phyloP scores from a whole-genome alignment of 2,113 vertebrate species.

The Catharus bicknelli region DNA sequence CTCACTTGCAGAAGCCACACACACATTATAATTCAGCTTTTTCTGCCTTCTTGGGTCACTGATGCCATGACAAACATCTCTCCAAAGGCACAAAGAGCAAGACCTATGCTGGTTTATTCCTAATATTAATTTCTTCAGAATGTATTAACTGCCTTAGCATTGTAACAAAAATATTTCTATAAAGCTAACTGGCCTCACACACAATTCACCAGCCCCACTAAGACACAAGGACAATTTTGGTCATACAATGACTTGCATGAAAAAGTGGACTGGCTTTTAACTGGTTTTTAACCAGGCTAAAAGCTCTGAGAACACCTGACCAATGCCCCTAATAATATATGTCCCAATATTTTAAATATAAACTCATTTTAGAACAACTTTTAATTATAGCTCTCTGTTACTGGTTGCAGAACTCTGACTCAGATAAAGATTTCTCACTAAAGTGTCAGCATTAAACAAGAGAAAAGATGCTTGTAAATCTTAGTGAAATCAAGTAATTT shows the following conservation, averaged over 20 bases:
- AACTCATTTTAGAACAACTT: not conserved
- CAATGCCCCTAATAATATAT: not conserved
- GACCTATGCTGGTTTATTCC: not conserved
- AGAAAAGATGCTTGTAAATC: conserved; percentile 13
- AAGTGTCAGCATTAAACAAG: conserved; percentile 18
- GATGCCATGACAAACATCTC: not conserved
- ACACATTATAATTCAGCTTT: not conserved
- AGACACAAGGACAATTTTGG: not conserved
- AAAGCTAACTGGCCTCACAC: not conserved
- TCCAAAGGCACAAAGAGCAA: not conserved
- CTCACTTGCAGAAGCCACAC: not conserved
- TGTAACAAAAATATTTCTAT: not conserved
- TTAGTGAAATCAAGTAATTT: conserved; percentile 17
- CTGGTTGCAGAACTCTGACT: not conserved
- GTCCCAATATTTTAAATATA: not conserved
- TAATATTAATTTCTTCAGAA: not conserved
- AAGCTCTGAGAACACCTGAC: conserved; percentile 3
- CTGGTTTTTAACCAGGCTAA: not conserved
- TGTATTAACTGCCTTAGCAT: not conserved
- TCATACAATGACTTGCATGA: not conserved
- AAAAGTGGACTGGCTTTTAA: not conserved
- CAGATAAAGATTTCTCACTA: not conserved
- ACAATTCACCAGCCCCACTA: not conserved
- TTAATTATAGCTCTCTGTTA: not conserved
- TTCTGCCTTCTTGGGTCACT: not conserved